Evolutionary conservation across 2,113 vertebrate genomes (phyloP).

Genomic region (Recurvirostra avosetta): DNA sequence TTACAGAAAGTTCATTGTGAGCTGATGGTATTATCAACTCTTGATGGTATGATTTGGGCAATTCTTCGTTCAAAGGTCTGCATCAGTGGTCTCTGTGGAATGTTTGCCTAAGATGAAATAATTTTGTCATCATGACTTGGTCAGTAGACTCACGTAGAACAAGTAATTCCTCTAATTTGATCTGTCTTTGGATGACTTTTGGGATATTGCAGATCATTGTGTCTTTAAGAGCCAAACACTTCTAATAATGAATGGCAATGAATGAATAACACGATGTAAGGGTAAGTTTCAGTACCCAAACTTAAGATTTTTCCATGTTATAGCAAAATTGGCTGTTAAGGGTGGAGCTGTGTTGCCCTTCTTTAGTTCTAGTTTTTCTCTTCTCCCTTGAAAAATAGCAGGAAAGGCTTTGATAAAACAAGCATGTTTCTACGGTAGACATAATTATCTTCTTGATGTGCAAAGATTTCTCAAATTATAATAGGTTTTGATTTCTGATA

Average conservation of each 20-base stretch:
- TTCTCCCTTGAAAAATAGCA: background rate
- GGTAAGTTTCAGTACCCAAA: background rate
- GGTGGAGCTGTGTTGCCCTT: background rate
- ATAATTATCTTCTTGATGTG: background rate
- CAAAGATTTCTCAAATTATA: background rate
- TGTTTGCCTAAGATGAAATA: background rate
- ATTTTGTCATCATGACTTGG: background rate
- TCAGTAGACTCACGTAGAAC: background rate
- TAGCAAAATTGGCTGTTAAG: background rate
- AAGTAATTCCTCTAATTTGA: background rate
- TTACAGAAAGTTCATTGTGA: background rate
- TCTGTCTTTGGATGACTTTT: background rate
- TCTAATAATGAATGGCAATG: background rate
- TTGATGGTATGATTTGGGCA: background rate
- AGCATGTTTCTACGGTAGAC: rapidly evolving
- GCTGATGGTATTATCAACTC: background rate
- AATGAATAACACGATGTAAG: background rate
- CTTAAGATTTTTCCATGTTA: background rate
- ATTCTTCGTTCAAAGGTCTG: background rate
- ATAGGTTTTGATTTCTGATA: background rate
- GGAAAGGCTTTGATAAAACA: background rate
- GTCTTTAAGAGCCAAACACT: background rate
- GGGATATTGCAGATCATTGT: background rate
- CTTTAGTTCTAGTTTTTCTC: background rate
- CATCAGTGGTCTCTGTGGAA: background rate